phyloP scores from a whole-genome alignment of 2,888 invertebrate genomes.

The Temnothorax rugatulus region DNA sequence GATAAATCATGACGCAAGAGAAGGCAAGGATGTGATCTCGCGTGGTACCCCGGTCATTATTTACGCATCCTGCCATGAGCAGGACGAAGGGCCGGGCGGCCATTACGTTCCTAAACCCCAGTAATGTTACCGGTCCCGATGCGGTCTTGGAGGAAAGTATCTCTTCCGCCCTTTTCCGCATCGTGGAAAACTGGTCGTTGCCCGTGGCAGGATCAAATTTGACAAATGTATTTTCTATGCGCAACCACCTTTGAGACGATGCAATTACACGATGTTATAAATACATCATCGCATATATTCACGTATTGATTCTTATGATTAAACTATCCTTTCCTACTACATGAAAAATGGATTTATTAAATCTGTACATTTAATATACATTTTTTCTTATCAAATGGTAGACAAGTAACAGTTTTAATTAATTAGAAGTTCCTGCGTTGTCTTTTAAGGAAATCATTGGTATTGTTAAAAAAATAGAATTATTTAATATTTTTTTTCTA shows the following conservation, averaged over 20 bases:
- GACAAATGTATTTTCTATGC: constrained; percentile 33
- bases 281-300: neutral
- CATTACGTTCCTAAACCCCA: constrained; percentile 55
- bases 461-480: neutral
- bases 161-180: constrained; percentile 59
- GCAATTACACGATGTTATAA: neutral
- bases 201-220: constrained; percentile 50
- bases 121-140: constrained; percentile 55
- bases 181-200: constrained; percentile 50
- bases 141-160: constrained; percentile 55
- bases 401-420: neutral
- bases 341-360: neutral
- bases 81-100: constrained; percentile 65
- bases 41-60: constrained; percentile 73
- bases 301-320: neutral
- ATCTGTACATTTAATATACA: neutral
- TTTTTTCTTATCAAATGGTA: neutral
- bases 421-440: neutral
- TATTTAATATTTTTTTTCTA: neutral
- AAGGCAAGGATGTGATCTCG: constrained; percentile 63
- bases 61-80: constrained; percentile 76
- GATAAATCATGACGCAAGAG: constrained; percentile 70
- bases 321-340: neutral
- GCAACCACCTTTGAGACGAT: neutral
- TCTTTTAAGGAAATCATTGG: neutral